Evolutionary conservation across 2,888 invertebrate species (phyloP).

Genomic region (Invenusta paracnida): DNA sequence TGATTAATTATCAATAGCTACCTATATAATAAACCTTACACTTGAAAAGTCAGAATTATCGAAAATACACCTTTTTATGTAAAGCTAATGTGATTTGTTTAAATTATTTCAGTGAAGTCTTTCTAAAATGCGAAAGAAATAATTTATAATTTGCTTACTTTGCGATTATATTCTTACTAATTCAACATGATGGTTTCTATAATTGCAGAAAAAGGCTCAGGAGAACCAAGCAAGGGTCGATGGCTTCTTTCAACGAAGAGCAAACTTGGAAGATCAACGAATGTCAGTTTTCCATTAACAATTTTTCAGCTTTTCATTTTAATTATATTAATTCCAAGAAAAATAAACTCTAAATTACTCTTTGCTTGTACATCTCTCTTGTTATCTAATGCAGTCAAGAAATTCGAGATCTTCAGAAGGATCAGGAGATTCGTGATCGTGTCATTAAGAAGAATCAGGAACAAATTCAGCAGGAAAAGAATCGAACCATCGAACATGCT

Average conservation of each 20-base stretch:
- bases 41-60: no score
- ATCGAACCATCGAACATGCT: background rate
- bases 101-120: background rate
- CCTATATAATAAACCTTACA: no score
- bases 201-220: background rate
- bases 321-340: no score
- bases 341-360: no score
- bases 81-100: background rate
- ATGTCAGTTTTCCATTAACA: background rate
- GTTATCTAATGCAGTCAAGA: background rate
- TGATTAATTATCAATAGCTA: no score
- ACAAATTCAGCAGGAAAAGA: background rate
- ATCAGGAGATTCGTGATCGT: background rate
- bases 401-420: background rate
- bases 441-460: background rate
- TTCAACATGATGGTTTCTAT: no score
- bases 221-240: background rate
- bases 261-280: background rate
- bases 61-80: no score
- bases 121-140: background rate
- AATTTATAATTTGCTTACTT: background rate
- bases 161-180: background rate
- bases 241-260: background rate
- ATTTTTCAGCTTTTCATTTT: no score
- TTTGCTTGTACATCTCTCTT: no score